Conservation (phyloP, 2,797 vertebrate genomes). For the Diglossa cyanea region DNA sequence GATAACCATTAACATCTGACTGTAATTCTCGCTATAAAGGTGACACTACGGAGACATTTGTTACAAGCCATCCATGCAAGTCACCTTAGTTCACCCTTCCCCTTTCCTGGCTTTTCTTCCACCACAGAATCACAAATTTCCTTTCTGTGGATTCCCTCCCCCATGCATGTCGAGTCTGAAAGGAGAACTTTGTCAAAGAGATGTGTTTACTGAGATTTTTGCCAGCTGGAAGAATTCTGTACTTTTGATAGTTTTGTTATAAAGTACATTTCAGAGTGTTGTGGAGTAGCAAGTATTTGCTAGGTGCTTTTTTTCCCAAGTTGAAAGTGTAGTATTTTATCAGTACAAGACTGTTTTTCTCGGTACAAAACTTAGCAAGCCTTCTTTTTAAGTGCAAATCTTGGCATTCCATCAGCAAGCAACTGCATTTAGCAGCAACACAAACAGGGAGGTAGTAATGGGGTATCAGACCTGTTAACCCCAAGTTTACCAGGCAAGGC, state of each 20-base stretch:
- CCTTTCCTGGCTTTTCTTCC: neutral
- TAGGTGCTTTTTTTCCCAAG: neutral
- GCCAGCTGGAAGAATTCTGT: neutral
- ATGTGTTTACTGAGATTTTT: constrained; percentile 35
- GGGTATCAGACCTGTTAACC: neutral
- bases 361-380: neutral
- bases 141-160: constrained; percentile 5
- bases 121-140: constrained; percentile 14
- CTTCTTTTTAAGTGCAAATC: constrained; percentile 30
- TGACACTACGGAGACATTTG: neutral
- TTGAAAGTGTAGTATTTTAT: neutral
- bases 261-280: neutral
- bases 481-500: neutral
- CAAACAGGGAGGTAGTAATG: neutral
- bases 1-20: neutral
- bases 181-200: constrained; percentile 35
- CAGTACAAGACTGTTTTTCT: constrained; percentile 4
- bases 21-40: neutral
- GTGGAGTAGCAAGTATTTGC: neutral
- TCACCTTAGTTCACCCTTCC: constrained; percentile 36
- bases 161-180: neutral
- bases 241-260: constrained; percentile 2
- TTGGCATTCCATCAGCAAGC: constrained; percentile 15
- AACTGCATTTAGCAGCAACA: neutral
- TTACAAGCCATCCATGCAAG: neutral